Conservation (phyloP, 2,113 vertebrate genomes). For the Heteronetta atricapilla region DNA sequence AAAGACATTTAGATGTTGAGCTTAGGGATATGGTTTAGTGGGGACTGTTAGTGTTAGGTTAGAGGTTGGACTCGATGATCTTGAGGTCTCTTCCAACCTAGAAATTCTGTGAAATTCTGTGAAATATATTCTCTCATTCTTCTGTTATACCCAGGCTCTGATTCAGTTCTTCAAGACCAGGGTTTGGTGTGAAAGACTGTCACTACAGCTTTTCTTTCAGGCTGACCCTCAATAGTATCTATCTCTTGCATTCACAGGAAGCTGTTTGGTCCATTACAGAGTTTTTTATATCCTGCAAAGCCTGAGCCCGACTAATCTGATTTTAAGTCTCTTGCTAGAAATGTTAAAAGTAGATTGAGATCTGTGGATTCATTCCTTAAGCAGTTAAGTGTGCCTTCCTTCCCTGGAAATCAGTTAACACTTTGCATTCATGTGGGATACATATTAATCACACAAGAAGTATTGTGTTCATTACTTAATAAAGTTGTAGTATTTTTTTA, state of each 20-base stretch:
- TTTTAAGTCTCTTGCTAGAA: background rate
- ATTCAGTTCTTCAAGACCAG: background rate
- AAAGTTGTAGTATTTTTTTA: background rate
- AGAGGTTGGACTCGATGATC: too few relatives aligned
- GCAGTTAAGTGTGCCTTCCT: background rate
- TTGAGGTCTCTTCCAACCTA: too few relatives aligned
- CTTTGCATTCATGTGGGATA: background rate
- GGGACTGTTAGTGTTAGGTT: too few relatives aligned
- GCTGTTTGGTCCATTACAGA: background rate
- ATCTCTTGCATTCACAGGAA: background rate
- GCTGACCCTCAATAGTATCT: background rate
- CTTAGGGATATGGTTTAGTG: too few relatives aligned
- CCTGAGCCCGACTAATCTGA: background rate
- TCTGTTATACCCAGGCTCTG: background rate
- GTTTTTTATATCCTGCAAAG: background rate
- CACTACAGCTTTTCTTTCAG: background rate
- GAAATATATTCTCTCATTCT: background rate
- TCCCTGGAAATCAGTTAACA: background rate
- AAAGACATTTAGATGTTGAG: too few relatives aligned
- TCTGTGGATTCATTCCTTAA: background rate
- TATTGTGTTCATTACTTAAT: background rate
- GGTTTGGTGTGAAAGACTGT: background rate
- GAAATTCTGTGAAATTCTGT: too few relatives aligned
- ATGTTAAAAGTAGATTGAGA: background rate
- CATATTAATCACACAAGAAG: background rate